Conservation (phyloP, 2,888 invertebrate genomes). For the Sinohyriopsis cumingii region DNA sequence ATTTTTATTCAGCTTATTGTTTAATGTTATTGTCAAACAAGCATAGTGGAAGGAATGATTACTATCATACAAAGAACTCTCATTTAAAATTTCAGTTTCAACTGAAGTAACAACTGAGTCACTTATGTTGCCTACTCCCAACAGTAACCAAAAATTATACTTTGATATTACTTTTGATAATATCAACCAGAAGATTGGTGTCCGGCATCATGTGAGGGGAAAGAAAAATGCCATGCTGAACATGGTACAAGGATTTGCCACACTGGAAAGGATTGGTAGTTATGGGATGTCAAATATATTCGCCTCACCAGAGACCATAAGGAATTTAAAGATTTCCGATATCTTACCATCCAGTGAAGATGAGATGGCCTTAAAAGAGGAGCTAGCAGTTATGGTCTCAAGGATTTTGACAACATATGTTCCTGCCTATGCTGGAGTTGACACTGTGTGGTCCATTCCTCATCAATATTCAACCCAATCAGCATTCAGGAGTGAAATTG, state of each 20-base stretch:
- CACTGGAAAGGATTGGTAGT: conserved; percentile 8
- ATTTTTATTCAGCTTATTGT: too few relatives aligned
- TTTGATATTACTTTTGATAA: conserved; percentile 8
- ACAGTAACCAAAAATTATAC: too few relatives aligned
- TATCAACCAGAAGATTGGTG: conserved; percentile 18
- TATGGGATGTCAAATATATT: neutral
- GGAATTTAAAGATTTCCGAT: conserved; percentile 1
- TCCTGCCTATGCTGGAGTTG: too few relatives aligned
- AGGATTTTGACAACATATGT: conserved; percentile 3
- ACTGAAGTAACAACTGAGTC: too few relatives aligned
- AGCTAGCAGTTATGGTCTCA: conserved; percentile 2
- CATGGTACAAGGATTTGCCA: conserved; percentile 15
- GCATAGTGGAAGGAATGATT: too few relatives aligned
- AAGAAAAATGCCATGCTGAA: conserved; percentile 11
- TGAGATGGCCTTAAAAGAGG: conserved; percentile 8
- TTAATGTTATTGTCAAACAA: too few relatives aligned
- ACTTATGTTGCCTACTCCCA: too few relatives aligned
- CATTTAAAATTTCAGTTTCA: too few relatives aligned
- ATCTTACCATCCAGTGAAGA: conserved; percentile 4
- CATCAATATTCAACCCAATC: too few relatives aligned
- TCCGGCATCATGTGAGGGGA: conserved; percentile 12
- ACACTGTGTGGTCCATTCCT: too few relatives aligned
- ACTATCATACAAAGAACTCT: too few relatives aligned
- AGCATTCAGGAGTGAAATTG: too few relatives aligned
- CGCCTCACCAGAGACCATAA: conserved; percentile 8